A percentile compares a stretch with the other conserved stretches of the same genome.
These are phyloP conservation scores for Sebastes kiyomatsui DNA, from an alignment of 2,797 vertebrate genomes.

Conservation along the genomic window DNA sequence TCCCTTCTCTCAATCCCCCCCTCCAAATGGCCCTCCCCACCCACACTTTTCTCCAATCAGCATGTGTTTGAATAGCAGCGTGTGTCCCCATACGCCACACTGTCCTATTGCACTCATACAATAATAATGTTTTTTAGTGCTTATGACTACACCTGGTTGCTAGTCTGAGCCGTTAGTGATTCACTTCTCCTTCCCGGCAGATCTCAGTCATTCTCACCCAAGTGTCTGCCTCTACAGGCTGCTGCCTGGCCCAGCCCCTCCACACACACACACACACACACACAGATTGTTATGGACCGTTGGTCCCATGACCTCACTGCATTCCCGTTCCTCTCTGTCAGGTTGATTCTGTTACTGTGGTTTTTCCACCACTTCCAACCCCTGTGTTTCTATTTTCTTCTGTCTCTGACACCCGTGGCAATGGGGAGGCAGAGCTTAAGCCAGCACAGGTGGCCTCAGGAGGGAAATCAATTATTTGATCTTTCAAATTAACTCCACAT, in stretches of 20 bases:
- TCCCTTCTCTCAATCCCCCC: conserved; percentile 55
- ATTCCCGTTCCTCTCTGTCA: conserved; percentile 75
- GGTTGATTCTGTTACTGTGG: conserved; percentile 79
- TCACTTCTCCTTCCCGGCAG: conserved; percentile 68
- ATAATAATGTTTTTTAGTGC: conserved; percentile 10
- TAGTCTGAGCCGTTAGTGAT: conserved; percentile 63
- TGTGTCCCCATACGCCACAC: background rate
- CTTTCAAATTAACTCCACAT: conserved; percentile 7
- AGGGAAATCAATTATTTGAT: conserved; percentile 28
- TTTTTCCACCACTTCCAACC: conserved; percentile 70
- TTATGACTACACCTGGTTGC: conserved; percentile 45
- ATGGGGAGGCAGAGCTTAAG: conserved; percentile 14
- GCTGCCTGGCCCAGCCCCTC: conserved; percentile 51
- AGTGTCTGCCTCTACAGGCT: conserved; percentile 74
- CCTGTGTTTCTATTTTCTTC: conserved; percentile 44
- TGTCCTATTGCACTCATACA: background rate
- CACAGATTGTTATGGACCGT: conserved; percentile 60
- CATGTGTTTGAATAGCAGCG: conserved; percentile 51
- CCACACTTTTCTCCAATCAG: conserved; percentile 48
- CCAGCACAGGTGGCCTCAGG: conserved; percentile 33
- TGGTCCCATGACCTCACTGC: conserved; percentile 80
- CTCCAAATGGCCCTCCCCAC: conserved; percentile 51
- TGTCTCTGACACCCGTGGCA: conserved; percentile 7
- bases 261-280: conserved; percentile 35
- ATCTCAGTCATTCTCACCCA: conserved; percentile 70